These are phyloP conservation scores for Cyrtonyx montezumae DNA, from an alignment of 2,113 vertebrate species.

Conservation along the genomic window DNA sequence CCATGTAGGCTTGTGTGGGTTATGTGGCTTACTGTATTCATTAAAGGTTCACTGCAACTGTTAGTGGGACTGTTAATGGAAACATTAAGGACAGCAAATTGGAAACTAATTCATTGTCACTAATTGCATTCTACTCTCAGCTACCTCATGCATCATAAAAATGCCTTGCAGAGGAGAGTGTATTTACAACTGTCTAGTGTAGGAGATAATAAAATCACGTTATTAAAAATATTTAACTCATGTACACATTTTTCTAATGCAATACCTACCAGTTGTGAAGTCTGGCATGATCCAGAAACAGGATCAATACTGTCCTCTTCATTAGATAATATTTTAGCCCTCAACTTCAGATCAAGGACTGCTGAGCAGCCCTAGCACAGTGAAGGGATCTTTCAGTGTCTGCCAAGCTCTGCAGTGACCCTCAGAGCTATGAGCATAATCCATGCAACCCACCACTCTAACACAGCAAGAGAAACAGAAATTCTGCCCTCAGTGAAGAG, in stretches of 20 bases:
- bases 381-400: background rate
- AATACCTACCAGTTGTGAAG: background rate
- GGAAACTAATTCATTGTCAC: conserved; percentile 26
- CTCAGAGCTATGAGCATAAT: background rate
- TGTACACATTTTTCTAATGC: background rate
- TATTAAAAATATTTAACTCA: background rate
- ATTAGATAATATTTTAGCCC: background rate
- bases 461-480: background rate
- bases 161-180: background rate
- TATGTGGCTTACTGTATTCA: conserved; percentile 21
- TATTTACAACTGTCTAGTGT: background rate
- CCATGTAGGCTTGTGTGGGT: background rate
- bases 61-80: conserved; percentile 26
- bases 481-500: background rate
- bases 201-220: background rate
- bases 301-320: background rate
- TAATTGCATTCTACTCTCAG: conserved; percentile 29
- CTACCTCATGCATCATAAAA: background rate
- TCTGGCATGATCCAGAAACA: background rate
- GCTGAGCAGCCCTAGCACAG: background rate
- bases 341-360: background rate
- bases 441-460: background rate
- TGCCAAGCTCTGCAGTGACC: background rate
- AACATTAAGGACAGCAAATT: background rate
- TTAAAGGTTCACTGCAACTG: background rate